These are phyloP conservation scores for Blastobasis adustella DNA, from an alignment of 2,888 invertebrate species.

Conservation along the genomic window DNA sequence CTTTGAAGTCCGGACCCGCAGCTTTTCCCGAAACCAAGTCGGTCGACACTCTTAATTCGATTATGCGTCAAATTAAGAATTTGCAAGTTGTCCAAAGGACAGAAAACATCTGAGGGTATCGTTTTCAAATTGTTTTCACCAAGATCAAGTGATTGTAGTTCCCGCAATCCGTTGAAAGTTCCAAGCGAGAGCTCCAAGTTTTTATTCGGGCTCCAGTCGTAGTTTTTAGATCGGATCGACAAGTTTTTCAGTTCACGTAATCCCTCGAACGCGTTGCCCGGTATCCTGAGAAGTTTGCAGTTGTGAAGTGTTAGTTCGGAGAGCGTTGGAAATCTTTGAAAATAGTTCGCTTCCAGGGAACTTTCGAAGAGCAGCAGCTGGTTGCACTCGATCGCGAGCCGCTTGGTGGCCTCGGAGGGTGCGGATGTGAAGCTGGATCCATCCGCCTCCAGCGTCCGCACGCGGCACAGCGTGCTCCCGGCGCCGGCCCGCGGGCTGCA, in stretches of 20 bases:
- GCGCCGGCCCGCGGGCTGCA: constrained; percentile 65
- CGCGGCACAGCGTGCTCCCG: constrained; percentile 76
- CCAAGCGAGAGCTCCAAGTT: constrained; percentile 83
- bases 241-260: constrained; percentile 87
- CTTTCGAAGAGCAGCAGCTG: constrained; percentile 87
- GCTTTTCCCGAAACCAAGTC: constrained; percentile 80
- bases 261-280: constrained; percentile 86
- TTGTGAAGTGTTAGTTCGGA: constrained; percentile 83
- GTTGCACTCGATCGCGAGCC: constrained; percentile 84
- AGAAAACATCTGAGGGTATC: constrained; percentile 86
- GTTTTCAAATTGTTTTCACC: constrained; percentile 86
- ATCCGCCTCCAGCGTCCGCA: constrained; percentile 81
- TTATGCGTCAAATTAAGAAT: constrained; percentile 89
- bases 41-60: constrained; percentile 83
- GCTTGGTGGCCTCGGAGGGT: constrained; percentile 81
- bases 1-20: constrained; percentile 83
- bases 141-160: constrained; percentile 85
- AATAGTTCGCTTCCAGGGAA: constrained; percentile 81
- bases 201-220: constrained; percentile 84
- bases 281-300: constrained; percentile 87
- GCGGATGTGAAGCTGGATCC: constrained; percentile 77
- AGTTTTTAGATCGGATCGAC: constrained; percentile 85
- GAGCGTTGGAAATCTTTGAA: constrained; percentile 83
- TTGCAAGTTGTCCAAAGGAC: constrained; percentile 85
- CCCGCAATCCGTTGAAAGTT: constrained; percentile 84